Percentiles rank a stretch among this genome's conserved stretches.
These are phyloP conservation scores for Chaetogeoica ovagalla DNA, from an alignment of 2,888 invertebrate genomes.

Conservation along the genomic window DNA sequence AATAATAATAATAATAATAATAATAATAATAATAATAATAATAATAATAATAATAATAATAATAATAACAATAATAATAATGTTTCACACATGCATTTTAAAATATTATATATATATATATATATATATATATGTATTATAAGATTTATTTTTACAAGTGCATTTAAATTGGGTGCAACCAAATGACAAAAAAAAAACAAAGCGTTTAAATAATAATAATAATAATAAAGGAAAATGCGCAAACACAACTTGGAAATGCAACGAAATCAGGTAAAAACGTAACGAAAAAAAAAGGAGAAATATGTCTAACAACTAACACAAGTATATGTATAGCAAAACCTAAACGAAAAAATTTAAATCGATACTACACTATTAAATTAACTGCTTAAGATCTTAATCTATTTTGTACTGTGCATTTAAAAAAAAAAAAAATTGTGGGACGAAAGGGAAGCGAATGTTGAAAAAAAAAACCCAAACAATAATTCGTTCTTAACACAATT, in stretches of 20 bases:
- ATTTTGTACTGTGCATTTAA: constrained; percentile 52
- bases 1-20: constrained; percentile 36
- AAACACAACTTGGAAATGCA: constrained; percentile 53
- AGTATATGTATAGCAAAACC: constrained; percentile 19
- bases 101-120: constrained; percentile 4
- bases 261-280: constrained; percentile 58
- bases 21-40: constrained; percentile 31
- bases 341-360: constrained; percentile 22
- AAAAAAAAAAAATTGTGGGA: constrained; percentile 28
- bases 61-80: constrained; percentile 34
- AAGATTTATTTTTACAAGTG: constrained; percentile 38
- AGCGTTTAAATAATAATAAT: constrained; percentile 36
- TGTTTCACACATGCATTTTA: constrained; percentile 21
- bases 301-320: constrained; percentile 17
- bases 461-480: constrained; percentile 21
- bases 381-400: constrained; percentile 43
- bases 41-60: constrained; percentile 40
- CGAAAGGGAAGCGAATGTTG: constrained; percentile 28
- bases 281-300: constrained; percentile 54
- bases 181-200: constrained; percentile 56
- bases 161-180: constrained; percentile 47
- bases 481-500: constrained; percentile 24
- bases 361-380: constrained; percentile 25
- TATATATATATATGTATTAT: no score
- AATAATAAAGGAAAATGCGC: constrained; percentile 51